Base-by-base conservation (phyloP, 2,888 invertebrate genomes). In the Drosophila villosipedis region DNA sequence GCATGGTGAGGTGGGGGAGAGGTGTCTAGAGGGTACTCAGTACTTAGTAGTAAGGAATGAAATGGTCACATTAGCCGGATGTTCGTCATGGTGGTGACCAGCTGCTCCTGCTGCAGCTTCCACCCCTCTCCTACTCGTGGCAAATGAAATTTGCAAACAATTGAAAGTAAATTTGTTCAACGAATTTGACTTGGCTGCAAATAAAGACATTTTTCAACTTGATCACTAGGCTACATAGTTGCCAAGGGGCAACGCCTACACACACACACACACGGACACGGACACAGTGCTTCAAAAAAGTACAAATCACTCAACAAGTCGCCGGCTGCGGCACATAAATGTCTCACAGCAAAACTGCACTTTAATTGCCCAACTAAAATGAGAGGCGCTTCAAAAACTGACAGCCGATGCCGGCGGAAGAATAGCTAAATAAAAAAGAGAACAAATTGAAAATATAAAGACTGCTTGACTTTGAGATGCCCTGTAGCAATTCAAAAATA, bases 121-220 rank as follows among this genome's bases (percentile, higher is more conserved):
- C 62, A 35, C 37, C 16, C 39, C 60, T 49, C 55, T 10, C n/a
- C 30, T n/a, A 1, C 39, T 35, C 43, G 39, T 10, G 50, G 16
- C 59, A 67, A 87, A 76, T 83, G 73, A 82, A 87, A 88, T 88
- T 91, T 78, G 90, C 87, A 84, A 87, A 84, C 90, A 89, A 87
- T 88, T 68, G 71, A 75, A 81, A 87, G 84, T 73, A 75, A 80
- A 88, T 88, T 89, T 84, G 87, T 87, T 73, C 50, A 82, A 31
- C 72, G 70, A 72, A 79, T 73, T 77, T 80, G 69, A 80, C 63
- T 79, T 77, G 19, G 53, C 43, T 41, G 59, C 54, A 78, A 61
- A 73, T 73, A 64, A 61, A 77, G 58, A 77, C 64, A 63, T 73
- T 75, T 78, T 83, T 85, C 86, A 90, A 61, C 83, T 78, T 85